A percentile compares a stretch with the other conserved stretches of the same genome.
Conservation (phyloP, 2,113 vertebrate species). For the Phaethon lepturus region DNA sequence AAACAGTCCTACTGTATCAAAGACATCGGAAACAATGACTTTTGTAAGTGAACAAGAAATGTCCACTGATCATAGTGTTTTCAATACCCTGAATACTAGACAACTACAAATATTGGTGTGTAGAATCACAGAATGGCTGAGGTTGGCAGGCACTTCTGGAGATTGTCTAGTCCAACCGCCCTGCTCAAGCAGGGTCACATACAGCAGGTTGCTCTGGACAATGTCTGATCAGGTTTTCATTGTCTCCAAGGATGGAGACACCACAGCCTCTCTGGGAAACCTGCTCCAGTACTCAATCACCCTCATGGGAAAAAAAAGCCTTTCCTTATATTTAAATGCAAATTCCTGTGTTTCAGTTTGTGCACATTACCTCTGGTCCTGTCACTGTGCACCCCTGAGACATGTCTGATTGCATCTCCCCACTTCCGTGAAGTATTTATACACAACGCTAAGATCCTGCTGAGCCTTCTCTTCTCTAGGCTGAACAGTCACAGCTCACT, state of each 20-base stretch:
- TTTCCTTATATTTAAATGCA: neutral
- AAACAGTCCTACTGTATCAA: neutral
- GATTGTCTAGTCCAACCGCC: accelerated
- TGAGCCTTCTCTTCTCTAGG: neutral
- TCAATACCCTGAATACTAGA: neutral
- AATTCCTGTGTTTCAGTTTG: neutral
- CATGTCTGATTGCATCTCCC: accelerated
- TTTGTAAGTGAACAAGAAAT: neutral
- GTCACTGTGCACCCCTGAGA: neutral
- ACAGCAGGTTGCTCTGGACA: neutral
- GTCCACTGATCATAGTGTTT: neutral
- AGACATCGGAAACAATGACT: neutral
- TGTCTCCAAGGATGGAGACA: neutral
- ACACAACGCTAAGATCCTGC: neutral
- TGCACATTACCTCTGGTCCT: neutral
- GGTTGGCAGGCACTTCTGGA: neutral
- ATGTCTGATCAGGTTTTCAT: neutral
- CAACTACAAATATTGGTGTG: neutral
- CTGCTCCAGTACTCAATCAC: neutral
- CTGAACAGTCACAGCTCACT: neutral
- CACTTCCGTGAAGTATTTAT: neutral
- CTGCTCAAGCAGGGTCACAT: neutral
- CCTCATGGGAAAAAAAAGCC: neutral
- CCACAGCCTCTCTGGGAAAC: neutral
- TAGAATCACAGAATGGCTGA: neutral